phyloP scores from a whole-genome alignment of 2,113 vertebrate species.

The Columba janthina region DNA sequence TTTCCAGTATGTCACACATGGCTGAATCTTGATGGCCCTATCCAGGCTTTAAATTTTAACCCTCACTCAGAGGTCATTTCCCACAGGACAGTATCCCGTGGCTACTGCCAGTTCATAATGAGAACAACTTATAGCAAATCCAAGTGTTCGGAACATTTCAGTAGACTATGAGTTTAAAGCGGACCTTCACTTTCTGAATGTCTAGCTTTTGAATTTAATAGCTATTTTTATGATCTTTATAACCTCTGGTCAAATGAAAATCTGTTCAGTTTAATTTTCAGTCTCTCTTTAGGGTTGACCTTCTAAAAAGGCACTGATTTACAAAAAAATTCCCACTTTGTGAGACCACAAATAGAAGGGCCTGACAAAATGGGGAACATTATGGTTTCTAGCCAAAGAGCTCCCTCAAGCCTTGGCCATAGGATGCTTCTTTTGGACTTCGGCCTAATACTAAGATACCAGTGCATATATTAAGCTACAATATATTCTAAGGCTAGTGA shows the following conservation, averaged over 20 bases:
- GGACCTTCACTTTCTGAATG: background rate
- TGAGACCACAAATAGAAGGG: background rate
- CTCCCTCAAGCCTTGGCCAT: background rate
- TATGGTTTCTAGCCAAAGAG: background rate
- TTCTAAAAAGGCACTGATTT: background rate
- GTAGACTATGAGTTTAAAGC: background rate
- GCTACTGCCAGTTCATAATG: background rate
- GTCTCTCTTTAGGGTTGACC: background rate
- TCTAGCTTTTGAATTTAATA: background rate
- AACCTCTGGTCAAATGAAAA: background rate
- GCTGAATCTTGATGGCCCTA: background rate
- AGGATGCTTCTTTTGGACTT: background rate
- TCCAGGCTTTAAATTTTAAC: slow-evolving; percentile 21
- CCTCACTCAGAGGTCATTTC: background rate
- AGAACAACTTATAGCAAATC: background rate
- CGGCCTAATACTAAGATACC: background rate
- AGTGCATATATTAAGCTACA: background rate
- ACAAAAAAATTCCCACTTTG: rapidly evolving
- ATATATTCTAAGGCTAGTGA: background rate
- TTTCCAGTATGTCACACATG: background rate
- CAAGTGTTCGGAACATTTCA: background rate
- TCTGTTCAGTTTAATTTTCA: background rate
- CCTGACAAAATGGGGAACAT: background rate
- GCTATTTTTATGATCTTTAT: background rate
- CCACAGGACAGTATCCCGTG: background rate